These are phyloP conservation scores for Zeuzera pyrina DNA, from an alignment of 2,888 invertebrate genomes.

Conservation along the genomic window DNA sequence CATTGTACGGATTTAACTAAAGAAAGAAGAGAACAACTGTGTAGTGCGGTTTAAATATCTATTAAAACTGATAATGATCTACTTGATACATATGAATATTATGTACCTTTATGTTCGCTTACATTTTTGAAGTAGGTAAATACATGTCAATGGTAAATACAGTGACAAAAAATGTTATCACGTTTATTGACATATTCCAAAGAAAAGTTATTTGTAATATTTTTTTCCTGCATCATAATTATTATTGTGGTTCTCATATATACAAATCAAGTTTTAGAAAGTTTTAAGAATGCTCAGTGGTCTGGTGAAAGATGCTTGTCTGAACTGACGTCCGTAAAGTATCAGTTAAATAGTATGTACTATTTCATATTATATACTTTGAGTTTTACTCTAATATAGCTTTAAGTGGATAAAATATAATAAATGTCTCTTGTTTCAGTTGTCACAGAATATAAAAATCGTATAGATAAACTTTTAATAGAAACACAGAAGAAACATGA, in stretches of 20 bases:
- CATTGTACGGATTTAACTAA: too few relatives aligned
- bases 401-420: not conserved
- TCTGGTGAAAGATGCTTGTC: constrained; percentile 43
- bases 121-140: too few relatives aligned
- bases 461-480: constrained; percentile 46
- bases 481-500: constrained; percentile 45
- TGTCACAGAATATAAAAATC: constrained; percentile 53
- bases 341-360: constrained; percentile 45
- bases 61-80: too few relatives aligned
- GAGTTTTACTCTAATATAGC: not conserved
- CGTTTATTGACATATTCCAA: constrained; percentile 22
- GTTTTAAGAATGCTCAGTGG: constrained; percentile 28
- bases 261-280: constrained; percentile 37
- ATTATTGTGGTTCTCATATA: constrained; percentile 34
- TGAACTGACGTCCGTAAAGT: constrained; percentile 46
- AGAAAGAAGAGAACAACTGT: too few relatives aligned
- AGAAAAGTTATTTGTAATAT: constrained; percentile 26
- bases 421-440: constrained; percentile 28
- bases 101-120: too few relatives aligned
- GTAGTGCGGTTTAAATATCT: too few relatives aligned
- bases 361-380: not conserved
- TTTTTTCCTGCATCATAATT: constrained; percentile 24
- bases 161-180: constrained; percentile 24
- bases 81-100: too few relatives aligned
- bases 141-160: too few relatives aligned